Base-by-base conservation (phyloP, 1,140 invertebrate genomes). In the Eumeta japonica region DNA sequence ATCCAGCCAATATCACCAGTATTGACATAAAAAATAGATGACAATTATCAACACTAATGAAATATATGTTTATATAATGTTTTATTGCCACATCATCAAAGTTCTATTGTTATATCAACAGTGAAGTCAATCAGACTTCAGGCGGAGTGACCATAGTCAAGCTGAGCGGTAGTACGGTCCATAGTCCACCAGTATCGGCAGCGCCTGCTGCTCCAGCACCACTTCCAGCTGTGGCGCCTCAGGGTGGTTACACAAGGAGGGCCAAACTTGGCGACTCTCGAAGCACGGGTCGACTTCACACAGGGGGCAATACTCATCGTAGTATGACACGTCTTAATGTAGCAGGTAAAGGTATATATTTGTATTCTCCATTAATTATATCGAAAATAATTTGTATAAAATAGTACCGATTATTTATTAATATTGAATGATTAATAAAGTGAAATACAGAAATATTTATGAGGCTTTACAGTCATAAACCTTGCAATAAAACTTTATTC, bases 101-200 rank as follows among this genome's bases (percentile, higher is more conserved):
- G 7, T 24, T 11, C 5, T 9, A 30, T 10, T 30, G 12, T 30
- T 30, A 12, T 30, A 28, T 46, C 50, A 13, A 62, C 42, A 67
- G 59, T 48, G 75, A 81, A 64, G 81, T 83, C n/a, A 86, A 82
- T 50, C 81, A 86, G 47, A 87, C 80, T 3, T 81, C 82, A 3
- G 81, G 82, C 27, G 85, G 85, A 13, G 83, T 88, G 1, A 88
- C 87, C 3, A 88, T 88, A 20, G 86, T 88, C 3, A 86, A 85
- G 63, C 76, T 89, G 7, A 83, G 84, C 11, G 83, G 83, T 3
- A 44, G 50, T 14, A 41, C 42, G 5, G 38, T 48, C 13, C 33
- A 43, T 16, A 20, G 33, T 5, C 27, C 50, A 5, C 31, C 31
- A 1, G 30, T 29, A 17, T 11, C 34, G 9, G 13, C 29, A 9